Percentiles rank a stretch among this genome's conserved stretches.
phyloP scores from a whole-genome alignment of 2,797 vertebrate species.

The Coregonus ussuriensis region DNA sequence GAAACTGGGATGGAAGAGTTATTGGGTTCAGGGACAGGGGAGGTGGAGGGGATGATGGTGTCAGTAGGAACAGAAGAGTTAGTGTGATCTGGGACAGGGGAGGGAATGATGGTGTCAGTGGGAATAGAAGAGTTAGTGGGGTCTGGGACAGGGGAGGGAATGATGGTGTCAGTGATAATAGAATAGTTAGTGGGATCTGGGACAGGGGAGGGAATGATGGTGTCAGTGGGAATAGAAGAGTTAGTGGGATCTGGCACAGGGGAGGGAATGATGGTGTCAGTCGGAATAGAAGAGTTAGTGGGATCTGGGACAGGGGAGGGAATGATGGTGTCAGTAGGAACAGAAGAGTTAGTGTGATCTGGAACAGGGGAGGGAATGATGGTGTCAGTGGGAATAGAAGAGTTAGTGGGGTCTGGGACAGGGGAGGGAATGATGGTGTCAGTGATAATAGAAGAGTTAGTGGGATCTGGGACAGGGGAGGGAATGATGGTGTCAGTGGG shows the following conservation, averaged over 20 bases:
- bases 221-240: conserved; percentile 36
- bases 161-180: conserved; percentile 47
- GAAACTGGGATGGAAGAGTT: conserved; percentile 33
- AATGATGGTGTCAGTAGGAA: not conserved
- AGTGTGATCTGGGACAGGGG: not conserved
- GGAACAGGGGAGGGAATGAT: not conserved
- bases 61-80: not conserved
- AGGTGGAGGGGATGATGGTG: not conserved
- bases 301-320: too few relatives aligned
- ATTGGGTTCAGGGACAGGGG: conserved; percentile 39
- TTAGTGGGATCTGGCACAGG: conserved; percentile 40
- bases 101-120: not conserved
- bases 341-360: too few relatives aligned
- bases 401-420: not conserved
- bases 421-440: not conserved
- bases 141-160: conserved; percentile 44
- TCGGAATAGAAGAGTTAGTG: too few relatives aligned
- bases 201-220: conserved; percentile 5
- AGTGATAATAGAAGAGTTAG: conserved; percentile 17
- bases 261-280: not conserved
- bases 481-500: conserved; percentile 32
- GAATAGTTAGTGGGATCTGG: conserved; percentile 40
- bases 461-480: conserved; percentile 53
- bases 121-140: conserved; percentile 44
- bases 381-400: conserved; percentile 18